Evolutionary conservation across 2,797 vertebrate species (phyloP), one percentile per base, ranked within the genome.

Genomic region (Protonibea diacanthus): DNA sequence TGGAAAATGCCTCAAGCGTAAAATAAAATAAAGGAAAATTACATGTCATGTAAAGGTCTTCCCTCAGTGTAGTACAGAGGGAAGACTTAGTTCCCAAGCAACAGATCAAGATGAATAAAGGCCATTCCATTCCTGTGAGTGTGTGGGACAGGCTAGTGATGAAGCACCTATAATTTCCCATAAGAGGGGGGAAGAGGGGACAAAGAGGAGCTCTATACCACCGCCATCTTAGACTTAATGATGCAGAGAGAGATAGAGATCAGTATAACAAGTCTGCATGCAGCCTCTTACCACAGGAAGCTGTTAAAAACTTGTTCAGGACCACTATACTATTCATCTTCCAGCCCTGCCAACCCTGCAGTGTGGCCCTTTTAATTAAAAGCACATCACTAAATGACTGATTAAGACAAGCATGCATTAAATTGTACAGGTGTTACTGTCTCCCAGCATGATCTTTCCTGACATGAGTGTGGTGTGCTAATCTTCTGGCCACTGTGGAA

Each of bases 111-210:
- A 80, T 56, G 20, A 78, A 77, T 61, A 74, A 71, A 69, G 27
- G 59, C 48, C 69, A 61, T 74, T 33, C 56, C n/a, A 68, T 71
- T 69, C 72, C 58, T 21, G 69, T 59, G 57, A 70, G 20, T 56
- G 47, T 33, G 71, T 61, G 71, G 84, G 70, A 78, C 33, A 62
- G 62, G 47, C 61, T 33, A 40, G 61, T 65, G 71, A 86, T 81
- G 44, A 78, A 83, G 52, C 44, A 56, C 53, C n/a, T 8, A 58
- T 78, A 71, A 71, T 87, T 83, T 88, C 47, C 17, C 60, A 84
- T 59, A 11, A 61, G 63, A 74, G 45, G 5, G 18, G 25, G 3
- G 12, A 59, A 27, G 38, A 49, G 53, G 49, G 20, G 58, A 80
- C 62, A 74, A 66, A 85, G 45, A 71, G 1, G 21, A 81, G 60